phyloP scores from a whole-genome alignment of 2,797 vertebrate genomes.

The Sebastes cheni region DNA sequence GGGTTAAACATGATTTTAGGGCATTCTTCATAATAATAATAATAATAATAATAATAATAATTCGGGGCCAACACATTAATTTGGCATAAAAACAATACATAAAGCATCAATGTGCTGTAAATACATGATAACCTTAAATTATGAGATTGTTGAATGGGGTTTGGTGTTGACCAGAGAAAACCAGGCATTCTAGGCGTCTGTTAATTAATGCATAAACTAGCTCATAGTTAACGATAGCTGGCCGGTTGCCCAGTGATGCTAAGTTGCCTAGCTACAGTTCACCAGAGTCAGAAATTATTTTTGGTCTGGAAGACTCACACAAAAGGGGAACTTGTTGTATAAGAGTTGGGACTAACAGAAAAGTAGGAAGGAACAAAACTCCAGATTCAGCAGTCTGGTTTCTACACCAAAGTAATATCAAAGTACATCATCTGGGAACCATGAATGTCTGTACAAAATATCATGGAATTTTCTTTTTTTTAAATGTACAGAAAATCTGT shows the following conservation, averaged over 20 bases:
- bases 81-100: neutral
- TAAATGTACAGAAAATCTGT: neutral
- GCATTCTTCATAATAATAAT: neutral
- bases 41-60: no score
- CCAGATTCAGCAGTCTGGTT: constrained; percentile 58
- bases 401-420: neutral
- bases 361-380: constrained; percentile 46
- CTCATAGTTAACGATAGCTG: constrained; percentile 10
- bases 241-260: constrained; percentile 21
- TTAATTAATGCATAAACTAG: neutral
- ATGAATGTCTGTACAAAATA: neutral
- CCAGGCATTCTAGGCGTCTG: no score
- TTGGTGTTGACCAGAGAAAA: no score
- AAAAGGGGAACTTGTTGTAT: constrained; percentile 58
- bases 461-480: neutral
- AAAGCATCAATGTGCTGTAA: neutral
- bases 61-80: neutral
- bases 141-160: no score
- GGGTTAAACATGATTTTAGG: neutral
- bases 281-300: constrained; percentile 10
- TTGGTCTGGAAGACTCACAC: constrained; percentile 31
- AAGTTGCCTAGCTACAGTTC: constrained; percentile 22
- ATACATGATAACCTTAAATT: neutral
- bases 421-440: neutral
- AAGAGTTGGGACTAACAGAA: constrained; percentile 41